Conservation (phyloP, 2,888 invertebrate species). For the Drepana falcataria region DNA sequence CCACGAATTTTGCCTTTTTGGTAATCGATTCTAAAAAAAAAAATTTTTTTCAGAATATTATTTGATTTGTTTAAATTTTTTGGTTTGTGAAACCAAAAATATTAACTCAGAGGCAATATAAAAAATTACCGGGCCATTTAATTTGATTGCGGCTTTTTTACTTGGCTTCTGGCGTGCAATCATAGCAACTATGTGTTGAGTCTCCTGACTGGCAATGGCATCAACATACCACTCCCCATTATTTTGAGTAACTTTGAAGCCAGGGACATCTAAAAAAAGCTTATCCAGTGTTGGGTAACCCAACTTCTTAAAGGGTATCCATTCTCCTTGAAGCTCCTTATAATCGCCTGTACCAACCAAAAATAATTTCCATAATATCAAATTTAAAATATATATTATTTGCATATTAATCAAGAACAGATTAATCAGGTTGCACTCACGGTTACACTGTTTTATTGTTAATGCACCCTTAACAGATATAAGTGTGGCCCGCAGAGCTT, state of each 20-base stretch:
- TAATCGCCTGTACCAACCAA: constrained; percentile 75
- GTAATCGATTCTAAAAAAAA: constrained; percentile 57
- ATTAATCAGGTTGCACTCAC: constrained; percentile 47
- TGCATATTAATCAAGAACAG: too few relatives aligned
- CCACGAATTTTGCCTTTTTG: constrained; percentile 68
- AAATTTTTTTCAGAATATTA: not conserved
- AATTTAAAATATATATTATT: too few relatives aligned
- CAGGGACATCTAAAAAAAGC: constrained; percentile 78
- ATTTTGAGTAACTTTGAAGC: constrained; percentile 71
- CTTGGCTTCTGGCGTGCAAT: constrained; percentile 65
- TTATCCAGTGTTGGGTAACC: constrained; percentile 80
- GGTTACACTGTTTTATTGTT: constrained; percentile 68
- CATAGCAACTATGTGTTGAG: constrained; percentile 79
- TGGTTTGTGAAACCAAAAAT: too few relatives aligned
- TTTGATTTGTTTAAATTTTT: too few relatives aligned
- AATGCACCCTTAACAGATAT: constrained; percentile 74
- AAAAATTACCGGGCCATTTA: constrained; percentile 37
- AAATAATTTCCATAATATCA: not conserved
- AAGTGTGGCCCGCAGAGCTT: constrained; percentile 67
- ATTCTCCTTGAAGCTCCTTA: constrained; percentile 79
- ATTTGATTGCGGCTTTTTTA: constrained; percentile 54
- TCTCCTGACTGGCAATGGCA: constrained; percentile 77
- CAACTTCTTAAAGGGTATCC: constrained; percentile 80
- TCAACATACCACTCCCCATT: constrained; percentile 78
- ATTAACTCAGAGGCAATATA: constrained; percentile 4